Base-by-base conservation (phyloP, 1,140 invertebrate species). In the Bombus sibiricus region DNA sequence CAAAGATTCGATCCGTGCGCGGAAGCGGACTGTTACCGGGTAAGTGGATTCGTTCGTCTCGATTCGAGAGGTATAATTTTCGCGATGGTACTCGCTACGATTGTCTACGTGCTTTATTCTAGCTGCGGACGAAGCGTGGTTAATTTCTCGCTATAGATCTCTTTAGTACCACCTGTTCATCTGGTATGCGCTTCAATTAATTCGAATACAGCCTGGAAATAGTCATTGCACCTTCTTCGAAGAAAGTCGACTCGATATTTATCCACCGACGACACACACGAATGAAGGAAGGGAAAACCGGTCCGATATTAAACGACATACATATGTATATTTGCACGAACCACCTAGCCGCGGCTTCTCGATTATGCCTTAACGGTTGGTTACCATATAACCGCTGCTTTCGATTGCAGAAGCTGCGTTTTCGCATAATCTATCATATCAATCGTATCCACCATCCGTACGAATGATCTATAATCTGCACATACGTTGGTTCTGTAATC, bases 251-350 rank as follows among this genome's bases (percentile, higher is more conserved):
- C 13, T 47, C 37, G 39, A 43, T 78, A 28, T 72, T 80, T 79
- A 79, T 79, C 53, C 39, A 28, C 32, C 34, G 83, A 71, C 75
- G 75, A 43, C 62, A 41, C 66, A 13, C 76, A 43, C 37, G 77
- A 34, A 53, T n/a, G 69, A 62, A 68, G 43, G 83, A 41, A 85
- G 62, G 79, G 18, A 59, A 66, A 86, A 86, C 84, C 84, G 84
- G 84, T 86, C 71, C 68, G 71, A 81, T 68, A 66, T 86, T 74
- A 81, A 81, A 81, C 64, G 47, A 72, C 84, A 81, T 68, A 81
- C 68, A 86, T 53, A 53, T 53, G 47, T 53, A 53, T 53, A 53
- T 86, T 86, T 69, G 10, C 78, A 43, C 43, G 47, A 62, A 68
- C 68, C 22, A 66, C 81, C 69, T 74, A 81, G 47, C 78, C 34